Base-by-base conservation (phyloP, 2,113 vertebrate genomes). In the Colinus virginianus region DNA sequence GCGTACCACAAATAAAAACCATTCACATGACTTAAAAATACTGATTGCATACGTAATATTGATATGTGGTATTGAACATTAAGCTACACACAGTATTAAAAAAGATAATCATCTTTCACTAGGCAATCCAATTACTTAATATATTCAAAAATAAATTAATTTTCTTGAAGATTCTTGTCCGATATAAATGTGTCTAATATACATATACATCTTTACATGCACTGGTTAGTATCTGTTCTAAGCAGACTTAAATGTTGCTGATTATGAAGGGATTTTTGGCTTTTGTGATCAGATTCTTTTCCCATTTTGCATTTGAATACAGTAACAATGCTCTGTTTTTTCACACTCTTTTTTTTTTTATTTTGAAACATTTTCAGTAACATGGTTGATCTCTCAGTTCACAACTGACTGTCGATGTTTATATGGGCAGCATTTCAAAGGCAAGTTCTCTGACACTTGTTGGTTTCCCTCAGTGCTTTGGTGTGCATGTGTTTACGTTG, bases 261-360 rank as follows among this genome's bases (percentile, higher is more conserved):
- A 63, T 38, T 2, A 1, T 61, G n/a, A 69, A 17, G 32, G 30
- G 0, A 0, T n/a, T 72, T 88, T 79, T 30, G 3, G 38, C 34
- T 9, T 3, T 7, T 23, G 17, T 20, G 17, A 51, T 43, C 16
- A 58, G 12, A 83, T 63, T 32, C 58, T 58, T 68, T 4, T 71
- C 2, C 43, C 64, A 18, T 21, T 76, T 66, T 84, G 42, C 14
- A 22, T 56, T 77, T 80, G 9, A 21, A 69, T 20, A 53, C 7
- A 59, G 3, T 88, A 61, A 64, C 16, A 71, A 8, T 66, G 7
- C 3, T 59, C 18, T 80, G 18, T 32, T 23, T 43, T 78, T 75
- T 28, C 23, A n/a, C 5, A 9, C 2, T 18, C 2, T 18, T 34
- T 10, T 64, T 38, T 38, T 68, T 28, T 5, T 26, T 4, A 34